Percentiles rank a stretch among this genome's conserved stretches.
These are phyloP conservation scores for Nyctereutes procyonoides DNA, from an alignment of 2,113 vertebrate genomes.

Conservation along the genomic window DNA sequence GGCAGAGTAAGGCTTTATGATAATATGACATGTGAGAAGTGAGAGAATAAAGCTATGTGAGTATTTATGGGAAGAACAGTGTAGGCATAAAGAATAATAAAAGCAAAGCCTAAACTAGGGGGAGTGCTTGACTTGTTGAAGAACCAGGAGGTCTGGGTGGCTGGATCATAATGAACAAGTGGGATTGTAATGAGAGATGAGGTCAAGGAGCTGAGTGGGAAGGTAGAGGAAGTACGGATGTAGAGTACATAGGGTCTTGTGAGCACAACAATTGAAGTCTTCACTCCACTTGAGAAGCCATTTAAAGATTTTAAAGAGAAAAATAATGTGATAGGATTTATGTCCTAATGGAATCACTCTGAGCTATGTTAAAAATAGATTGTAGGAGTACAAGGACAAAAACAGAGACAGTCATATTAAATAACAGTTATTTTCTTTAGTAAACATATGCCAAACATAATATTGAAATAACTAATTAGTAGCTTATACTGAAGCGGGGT, in stretches of 20 bases:
- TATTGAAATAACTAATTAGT: background rate
- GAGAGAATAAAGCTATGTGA: background rate
- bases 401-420: background rate
- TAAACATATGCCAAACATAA: background rate
- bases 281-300: background rate
- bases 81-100: background rate
- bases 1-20: background rate
- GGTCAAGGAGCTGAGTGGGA: background rate
- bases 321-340: background rate
- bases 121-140: background rate
- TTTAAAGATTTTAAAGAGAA: constrained; percentile 45
- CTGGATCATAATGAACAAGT: background rate
- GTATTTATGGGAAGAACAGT: background rate
- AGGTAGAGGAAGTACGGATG: background rate
- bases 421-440: constrained; percentile 30
- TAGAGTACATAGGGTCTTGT: background rate
- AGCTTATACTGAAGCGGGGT: background rate
- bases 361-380: constrained; percentile 3
- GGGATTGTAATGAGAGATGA: background rate
- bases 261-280: background rate
- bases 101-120: background rate
- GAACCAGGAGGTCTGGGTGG: background rate
- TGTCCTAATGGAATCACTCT: constrained; percentile 36
- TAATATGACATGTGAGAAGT: background rate
- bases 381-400: background rate